Evolutionary conservation across 2,113 vertebrate genomes (phyloP).

Genomic region (Furnarius figulus): DNA sequence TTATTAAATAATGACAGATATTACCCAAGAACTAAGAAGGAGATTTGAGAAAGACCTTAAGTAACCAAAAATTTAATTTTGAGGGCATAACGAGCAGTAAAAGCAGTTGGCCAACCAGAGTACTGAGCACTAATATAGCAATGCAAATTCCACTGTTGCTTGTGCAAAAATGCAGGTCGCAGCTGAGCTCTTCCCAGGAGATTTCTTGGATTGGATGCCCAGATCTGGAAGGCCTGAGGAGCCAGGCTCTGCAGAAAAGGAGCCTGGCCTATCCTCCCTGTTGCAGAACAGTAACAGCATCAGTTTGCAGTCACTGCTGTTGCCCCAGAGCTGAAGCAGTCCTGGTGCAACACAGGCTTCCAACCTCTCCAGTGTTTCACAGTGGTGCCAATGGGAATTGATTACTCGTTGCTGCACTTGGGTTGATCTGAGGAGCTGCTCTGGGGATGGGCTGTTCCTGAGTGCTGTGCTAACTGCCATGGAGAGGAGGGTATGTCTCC

Average conservation of each 20-base stretch:
- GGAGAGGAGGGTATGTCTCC: neutral
- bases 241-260: neutral
- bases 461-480: neutral
- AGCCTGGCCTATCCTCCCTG: fast-evolving
- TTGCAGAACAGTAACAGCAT: neutral
- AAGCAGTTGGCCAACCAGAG: neutral
- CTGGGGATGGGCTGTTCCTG: fast-evolving
- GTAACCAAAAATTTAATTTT: neutral
- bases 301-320: neutral
- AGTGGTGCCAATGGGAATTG: fast-evolving
- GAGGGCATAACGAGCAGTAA: neutral
- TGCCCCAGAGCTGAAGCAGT: neutral
- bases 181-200: neutral
- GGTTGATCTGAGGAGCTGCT: neutral
- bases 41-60: neutral
- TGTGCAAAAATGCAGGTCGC: neutral
- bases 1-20: neutral
- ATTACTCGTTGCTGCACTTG: neutral
- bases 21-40: neutral
- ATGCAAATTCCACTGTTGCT: neutral
- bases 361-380: neutral
- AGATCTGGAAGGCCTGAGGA: neutral
- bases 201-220: neutral
- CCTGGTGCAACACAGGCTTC: neutral
- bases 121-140: neutral